Conservation (phyloP, 2,113 vertebrate genomes). For the Leuciscus idus region DNA sequence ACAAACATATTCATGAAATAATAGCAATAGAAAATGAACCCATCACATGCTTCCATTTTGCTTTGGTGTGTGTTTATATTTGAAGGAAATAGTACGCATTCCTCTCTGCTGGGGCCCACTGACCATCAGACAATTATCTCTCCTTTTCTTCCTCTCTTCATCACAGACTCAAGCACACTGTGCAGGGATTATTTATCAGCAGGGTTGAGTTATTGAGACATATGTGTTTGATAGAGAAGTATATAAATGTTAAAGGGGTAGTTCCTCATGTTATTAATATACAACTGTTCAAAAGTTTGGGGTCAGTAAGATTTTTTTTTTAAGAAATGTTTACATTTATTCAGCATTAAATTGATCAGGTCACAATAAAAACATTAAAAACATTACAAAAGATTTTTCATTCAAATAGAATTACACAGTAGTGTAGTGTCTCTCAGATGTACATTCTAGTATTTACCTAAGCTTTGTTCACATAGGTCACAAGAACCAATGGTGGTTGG, state of each 20-base stretch:
- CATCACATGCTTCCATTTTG: slow-evolving; percentile 20
- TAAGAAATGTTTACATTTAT: neutral
- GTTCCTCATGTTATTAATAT: neutral
- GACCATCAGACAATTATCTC: slow-evolving; percentile 27
- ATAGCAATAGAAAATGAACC: neutral
- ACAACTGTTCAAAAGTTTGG: neutral
- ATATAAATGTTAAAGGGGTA: neutral
- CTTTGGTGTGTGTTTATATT: slow-evolving; percentile 57
- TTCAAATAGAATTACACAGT: neutral
- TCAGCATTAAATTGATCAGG: neutral
- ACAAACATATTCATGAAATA: neutral
- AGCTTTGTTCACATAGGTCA: too few species aligned
- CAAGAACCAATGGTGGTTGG: neutral
- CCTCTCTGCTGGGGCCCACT: slow-evolving; percentile 41
- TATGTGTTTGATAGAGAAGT: neutral
- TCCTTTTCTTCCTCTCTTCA: slow-evolving; percentile 23
- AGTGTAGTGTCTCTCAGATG: neutral
- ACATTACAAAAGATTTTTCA: too few species aligned
- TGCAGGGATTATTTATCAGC: neutral
- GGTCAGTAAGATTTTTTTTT: neutral
- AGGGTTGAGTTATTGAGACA: neutral
- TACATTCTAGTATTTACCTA: too few species aligned
- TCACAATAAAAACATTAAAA: too few species aligned
- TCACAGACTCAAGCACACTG: neutral
- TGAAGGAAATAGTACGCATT: slow-evolving; percentile 55